Percentiles rank a stretch among this genome's conserved stretches.
Evolutionary conservation across 2,797 vertebrate species (phyloP).

Genomic region (Bradypus variegatus): DNA sequence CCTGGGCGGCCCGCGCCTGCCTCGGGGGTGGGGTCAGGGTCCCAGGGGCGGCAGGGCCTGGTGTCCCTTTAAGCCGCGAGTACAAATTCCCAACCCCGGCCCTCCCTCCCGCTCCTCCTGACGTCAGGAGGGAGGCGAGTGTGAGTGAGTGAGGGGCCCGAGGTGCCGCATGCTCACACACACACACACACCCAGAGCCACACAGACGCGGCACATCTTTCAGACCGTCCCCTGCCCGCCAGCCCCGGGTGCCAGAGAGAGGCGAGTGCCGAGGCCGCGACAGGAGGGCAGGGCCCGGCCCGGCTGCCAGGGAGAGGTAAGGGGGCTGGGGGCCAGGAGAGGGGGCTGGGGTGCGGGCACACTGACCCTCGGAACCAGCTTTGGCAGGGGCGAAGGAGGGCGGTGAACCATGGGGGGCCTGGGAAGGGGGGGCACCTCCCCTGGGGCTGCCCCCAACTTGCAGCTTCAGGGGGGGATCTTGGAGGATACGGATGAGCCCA

Average conservation of each 20-base stretch:
- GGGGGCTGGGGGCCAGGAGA: conserved; percentile 36
- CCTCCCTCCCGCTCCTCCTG: conserved; percentile 71
- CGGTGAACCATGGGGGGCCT: background rate
- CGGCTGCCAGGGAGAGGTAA: conserved; percentile 57
- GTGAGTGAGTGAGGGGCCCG: conserved; percentile 62
- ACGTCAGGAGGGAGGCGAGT: conserved; percentile 75
- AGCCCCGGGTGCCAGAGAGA: background rate
- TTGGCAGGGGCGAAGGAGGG: background rate
- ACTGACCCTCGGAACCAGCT: conserved; percentile 17
- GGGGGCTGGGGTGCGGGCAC: background rate
- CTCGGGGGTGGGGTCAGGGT: background rate
- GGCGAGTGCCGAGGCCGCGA: background rate
- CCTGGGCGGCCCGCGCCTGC: background rate
- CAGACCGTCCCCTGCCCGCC: conserved; percentile 47
- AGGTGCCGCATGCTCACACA: conserved; percentile 48
- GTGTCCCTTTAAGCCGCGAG: conserved; percentile 67
- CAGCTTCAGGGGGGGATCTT: background rate
- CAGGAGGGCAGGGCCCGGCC: conserved; percentile 10
- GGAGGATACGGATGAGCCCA: background rate
- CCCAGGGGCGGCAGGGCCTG: background rate
- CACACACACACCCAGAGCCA: conserved; percentile 22
- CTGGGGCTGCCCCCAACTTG: background rate
- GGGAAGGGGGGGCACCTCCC: background rate
- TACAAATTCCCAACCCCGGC: conserved; percentile 60
- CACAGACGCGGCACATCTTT: conserved; percentile 33